Evolutionary conservation across 2,888 invertebrate species (phyloP).

Genomic region (Clitarchus hookeri): DNA sequence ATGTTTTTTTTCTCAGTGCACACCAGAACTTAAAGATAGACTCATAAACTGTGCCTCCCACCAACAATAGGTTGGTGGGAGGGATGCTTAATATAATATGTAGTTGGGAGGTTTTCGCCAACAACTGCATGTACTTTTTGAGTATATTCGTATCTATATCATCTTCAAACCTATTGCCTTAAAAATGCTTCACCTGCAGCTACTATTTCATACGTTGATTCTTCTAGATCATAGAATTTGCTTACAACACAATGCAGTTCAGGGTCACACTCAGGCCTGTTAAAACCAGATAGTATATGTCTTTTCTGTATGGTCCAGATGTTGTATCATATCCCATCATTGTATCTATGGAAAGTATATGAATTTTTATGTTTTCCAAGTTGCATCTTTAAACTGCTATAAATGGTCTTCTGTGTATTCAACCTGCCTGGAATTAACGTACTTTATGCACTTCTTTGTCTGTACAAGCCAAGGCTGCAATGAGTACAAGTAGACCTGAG

Average conservation of each 20-base stretch:
- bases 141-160: not conserved
- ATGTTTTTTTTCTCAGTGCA: too few relatives aligned
- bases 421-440: not conserved
- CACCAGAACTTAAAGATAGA: slow-evolving; percentile 4
- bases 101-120: not conserved
- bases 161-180: not conserved
- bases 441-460: not conserved
- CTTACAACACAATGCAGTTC: not conserved
- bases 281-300: slow-evolving; percentile 19
- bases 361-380: not conserved
- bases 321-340: slow-evolving; percentile 17
- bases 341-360: not conserved
- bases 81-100: slow-evolving; percentile 11
- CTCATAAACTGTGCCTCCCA: not conserved
- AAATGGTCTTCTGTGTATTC: slow-evolving; percentile 5
- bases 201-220: not conserved
- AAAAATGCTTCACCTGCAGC: slow-evolving; percentile 11
- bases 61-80: slow-evolving; percentile 7
- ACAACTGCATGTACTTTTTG: slow-evolving; percentile 15
- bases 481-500: slow-evolving; percentile 10
- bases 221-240: not conserved
- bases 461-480: slow-evolving; percentile 15
- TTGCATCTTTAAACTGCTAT: not conserved
- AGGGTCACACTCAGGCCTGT: not conserved
- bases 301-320: not conserved